Percentiles rank a stretch among this genome's conserved stretches.
These are phyloP conservation scores for Mycteria americana DNA, from an alignment of 2,797 vertebrate species.

Conservation along the genomic window DNA sequence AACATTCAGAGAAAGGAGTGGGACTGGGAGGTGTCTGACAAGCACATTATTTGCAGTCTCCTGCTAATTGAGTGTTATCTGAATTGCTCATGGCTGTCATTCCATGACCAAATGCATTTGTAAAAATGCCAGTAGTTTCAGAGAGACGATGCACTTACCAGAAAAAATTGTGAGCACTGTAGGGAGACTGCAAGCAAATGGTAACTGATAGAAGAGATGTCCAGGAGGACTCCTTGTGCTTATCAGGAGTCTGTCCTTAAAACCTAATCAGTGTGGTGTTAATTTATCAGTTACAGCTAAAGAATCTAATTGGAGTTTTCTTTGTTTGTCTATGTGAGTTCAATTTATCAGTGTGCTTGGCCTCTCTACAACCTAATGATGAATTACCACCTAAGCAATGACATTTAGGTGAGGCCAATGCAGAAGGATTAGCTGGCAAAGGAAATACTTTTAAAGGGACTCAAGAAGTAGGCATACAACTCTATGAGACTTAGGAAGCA, in stretches of 20 bases:
- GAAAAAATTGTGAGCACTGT: not conserved
- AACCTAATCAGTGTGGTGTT: not conserved
- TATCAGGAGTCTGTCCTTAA: not conserved
- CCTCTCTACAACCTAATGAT: not conserved
- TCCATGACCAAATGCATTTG: slow-evolving; percentile 22
- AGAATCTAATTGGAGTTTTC: not conserved
- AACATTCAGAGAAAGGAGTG: not conserved
- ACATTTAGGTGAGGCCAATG: not conserved
- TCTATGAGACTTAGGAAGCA: not conserved
- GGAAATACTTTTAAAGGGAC: not conserved
- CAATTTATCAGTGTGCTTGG: not conserved
- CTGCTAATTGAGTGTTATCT: slow-evolving; percentile 32
- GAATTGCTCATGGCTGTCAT: not conserved
- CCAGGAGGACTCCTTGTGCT: not conserved
- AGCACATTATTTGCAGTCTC: slow-evolving; percentile 28
- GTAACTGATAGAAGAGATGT: not conserved
- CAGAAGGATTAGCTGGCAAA: not conserved
- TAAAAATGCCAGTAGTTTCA: not conserved
- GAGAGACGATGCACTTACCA: not conserved
- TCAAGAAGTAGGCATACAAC: not conserved
- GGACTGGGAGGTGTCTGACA: slow-evolving; percentile 10
- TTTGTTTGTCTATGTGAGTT: not conserved
- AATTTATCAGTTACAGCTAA: not conserved
- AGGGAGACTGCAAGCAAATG: not conserved
- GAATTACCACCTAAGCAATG: not conserved